Base-by-base conservation (phyloP, 2,113 vertebrate genomes). In the Pygoscelis antarcticus region DNA sequence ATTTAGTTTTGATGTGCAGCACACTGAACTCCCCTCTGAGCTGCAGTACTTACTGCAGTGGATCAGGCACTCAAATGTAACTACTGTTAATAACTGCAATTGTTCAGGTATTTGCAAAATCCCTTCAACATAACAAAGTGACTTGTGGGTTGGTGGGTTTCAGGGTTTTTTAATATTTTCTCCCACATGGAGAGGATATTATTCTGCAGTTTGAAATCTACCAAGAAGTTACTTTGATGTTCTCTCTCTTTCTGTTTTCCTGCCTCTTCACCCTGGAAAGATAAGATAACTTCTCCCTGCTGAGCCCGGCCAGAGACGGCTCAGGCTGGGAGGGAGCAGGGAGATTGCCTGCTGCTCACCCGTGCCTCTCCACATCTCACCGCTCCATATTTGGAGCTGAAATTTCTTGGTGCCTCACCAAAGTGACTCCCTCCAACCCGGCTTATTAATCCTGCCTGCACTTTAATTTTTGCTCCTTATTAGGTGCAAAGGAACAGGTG, bases 1-100 rank as follows among this genome's bases (percentile, higher is more conserved):
- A 78, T 95, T 95, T 93, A 47, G 38, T 85, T 97, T 77, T 80
- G 65, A 47, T 86, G 54, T 74, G 26, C 23, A 70, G 49, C 57
- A 22, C 11, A 7, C 42, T 23, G 42, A 69, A 47, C 54, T 95
- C 74, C 78, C 51, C 42, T 60, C n/a, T 70, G 70, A 92, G 91
- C 70, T 61, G 36, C n/a, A 30, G 86, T 91, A 79, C 49, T 66
- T 89, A 14, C 46, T 58, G 70, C 1, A 6, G 21, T 30, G 17
- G 38, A 80, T 62, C 51, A 54, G 66, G 10, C 62, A 38, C 17
- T 62, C 52, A 68, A 36, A 42, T 38, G 29, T 49, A 69, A 62
- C 75, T 70, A 10, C 42, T 86, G 40, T 70, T 74, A 90, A 69
- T 77, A 66, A 55, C 51, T 38, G 18, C 9, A 7, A 49, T 77